Percentiles rank a stretch among this genome's conserved stretches.
Evolutionary conservation across 2,888 invertebrate genomes (phyloP).

Genomic region (Liposcelis brunnea): DNA sequence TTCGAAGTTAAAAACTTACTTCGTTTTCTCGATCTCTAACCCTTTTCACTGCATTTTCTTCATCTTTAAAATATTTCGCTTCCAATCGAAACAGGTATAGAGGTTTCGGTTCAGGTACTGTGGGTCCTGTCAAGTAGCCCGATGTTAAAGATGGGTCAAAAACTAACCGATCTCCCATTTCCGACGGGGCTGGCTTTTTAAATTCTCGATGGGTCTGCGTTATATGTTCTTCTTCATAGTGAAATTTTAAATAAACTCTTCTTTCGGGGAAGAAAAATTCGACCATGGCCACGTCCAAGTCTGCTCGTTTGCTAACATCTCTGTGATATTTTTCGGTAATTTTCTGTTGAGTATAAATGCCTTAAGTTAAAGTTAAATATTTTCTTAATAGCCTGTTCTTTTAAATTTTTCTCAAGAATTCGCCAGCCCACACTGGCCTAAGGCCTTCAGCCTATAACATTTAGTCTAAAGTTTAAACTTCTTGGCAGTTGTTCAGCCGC

Average conservation of each 20-base stretch:
- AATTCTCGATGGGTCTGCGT: conserved; percentile 46
- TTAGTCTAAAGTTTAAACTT: too few relatives aligned
- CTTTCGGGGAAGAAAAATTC: conserved; percentile 43
- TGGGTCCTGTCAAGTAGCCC: conserved; percentile 30
- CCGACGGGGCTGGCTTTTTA: conserved; percentile 48
- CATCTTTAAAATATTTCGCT: conserved; percentile 40
- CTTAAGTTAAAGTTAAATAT: too few relatives aligned
- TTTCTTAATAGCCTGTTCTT: too few relatives aligned
- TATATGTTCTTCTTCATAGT: conserved; percentile 40
- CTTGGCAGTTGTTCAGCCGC: too few relatives aligned
- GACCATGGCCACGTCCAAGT: conserved; percentile 43
- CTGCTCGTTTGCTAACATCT: too few relatives aligned
- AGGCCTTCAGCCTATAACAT: too few relatives aligned
- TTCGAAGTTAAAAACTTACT: conserved; percentile 19
- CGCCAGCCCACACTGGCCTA: too few relatives aligned
- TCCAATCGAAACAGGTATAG: conserved; percentile 40
- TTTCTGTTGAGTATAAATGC: too few relatives aligned
- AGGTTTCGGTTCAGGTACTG: background rate
- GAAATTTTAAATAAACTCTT: conserved; percentile 42
- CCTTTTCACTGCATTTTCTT: conserved; percentile 37
- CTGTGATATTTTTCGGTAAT: too few relatives aligned
- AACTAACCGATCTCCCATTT: conserved; percentile 46
- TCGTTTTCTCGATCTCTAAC: conserved; percentile 32
- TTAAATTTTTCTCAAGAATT: too few relatives aligned
- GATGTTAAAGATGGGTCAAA: conserved; percentile 45